Evolutionary conservation across 2,888 invertebrate genomes (phyloP).

Genomic region (Gymnocheta viridis): DNA sequence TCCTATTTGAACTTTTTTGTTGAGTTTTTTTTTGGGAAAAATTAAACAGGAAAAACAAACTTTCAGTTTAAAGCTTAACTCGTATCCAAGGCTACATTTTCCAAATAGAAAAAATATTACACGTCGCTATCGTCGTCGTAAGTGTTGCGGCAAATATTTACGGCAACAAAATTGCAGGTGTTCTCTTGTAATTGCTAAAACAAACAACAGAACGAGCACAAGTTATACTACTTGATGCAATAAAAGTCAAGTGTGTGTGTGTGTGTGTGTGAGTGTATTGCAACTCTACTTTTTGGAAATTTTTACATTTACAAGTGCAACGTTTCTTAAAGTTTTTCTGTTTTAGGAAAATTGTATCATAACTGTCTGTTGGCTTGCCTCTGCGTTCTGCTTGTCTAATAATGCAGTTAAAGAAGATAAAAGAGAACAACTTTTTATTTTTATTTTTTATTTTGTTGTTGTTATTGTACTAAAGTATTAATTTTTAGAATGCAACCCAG

Average conservation of each 20-base stretch:
- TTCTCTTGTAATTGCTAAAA: conserved; percentile 41
- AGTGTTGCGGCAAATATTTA: conserved; percentile 62
- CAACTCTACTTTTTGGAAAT: conserved; percentile 28
- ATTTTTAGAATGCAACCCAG: not conserved
- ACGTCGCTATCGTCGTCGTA: conserved; percentile 40
- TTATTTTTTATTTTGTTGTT: not conserved
- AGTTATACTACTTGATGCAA: conserved; percentile 5
- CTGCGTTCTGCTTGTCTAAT: not conserved
- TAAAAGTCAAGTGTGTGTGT: not conserved
- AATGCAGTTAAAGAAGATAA: conserved; percentile 16
- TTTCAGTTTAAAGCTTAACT: conserved; percentile 57
- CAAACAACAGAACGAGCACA: conserved; percentile 7
- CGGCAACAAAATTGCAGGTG: conserved; percentile 56
- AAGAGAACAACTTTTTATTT: not conserved
- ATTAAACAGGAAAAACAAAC: conserved; percentile 11
- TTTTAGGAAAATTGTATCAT: conserved; percentile 23
- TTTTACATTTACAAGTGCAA: conserved; percentile 24
- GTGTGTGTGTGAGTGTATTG: not conserved
- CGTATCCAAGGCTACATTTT: conserved; percentile 57
- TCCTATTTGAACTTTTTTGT: conserved; percentile 31
- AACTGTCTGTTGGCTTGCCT: not conserved
- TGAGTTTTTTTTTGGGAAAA: conserved; percentile 22
- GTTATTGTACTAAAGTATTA: not conserved
- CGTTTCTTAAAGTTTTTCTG: conserved; percentile 11
- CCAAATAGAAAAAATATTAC: conserved; percentile 30